Evolutionary conservation across 2,888 invertebrate genomes (phyloP), one percentile per base, ranked within the genome.

Genomic region (Ischnura elegans): DNA sequence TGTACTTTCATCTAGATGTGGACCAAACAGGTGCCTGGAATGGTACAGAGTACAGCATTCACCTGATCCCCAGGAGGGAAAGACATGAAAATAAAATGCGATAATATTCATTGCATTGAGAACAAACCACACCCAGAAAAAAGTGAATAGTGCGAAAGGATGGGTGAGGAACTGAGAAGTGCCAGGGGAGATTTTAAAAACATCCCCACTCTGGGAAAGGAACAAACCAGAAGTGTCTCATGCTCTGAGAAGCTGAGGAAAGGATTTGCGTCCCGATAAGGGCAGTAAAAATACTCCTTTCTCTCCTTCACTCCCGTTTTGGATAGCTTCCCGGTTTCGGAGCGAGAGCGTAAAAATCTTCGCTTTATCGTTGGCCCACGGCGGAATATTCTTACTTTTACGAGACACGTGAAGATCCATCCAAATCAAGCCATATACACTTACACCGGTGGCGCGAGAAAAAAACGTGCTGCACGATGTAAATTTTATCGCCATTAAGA

Each of bases 341-440:
- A 36, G 66, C 10, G 8, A 13, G 76, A 16, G 10, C 36, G 10
- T 76, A 76, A 76, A 76, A 76, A 76, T 76, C 36, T 36, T 21
- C 76, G 76, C 36, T 76, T 76, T 76, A 76, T 36, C 36, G 76
- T 36, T 76, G 76, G 76, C 29, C 76, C 36, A 76, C 36, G 76
- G 76, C 29, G 36, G 36, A 2, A 76, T 76, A 36, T 36, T 1
- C 76, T 25, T 61, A 76, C 29, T 76, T 76, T 76, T 76, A 76
- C 76, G 76, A 76, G 76, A 76, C 76, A 36, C 76, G 76, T 76
- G 76, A 36, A 25, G 76, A 76, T 76, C 76, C 76, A 29, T 76
- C 29, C 76, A 76, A 76, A 76, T 76, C 76, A 76, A 76, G 76
- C 16, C 29, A 76, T 76, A 29, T 36, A 36, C 76, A 76, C 61